These are phyloP conservation scores for Drosophila heteroneura DNA, from an alignment of 2,888 invertebrate species.

Conservation along the genomic window DNA sequence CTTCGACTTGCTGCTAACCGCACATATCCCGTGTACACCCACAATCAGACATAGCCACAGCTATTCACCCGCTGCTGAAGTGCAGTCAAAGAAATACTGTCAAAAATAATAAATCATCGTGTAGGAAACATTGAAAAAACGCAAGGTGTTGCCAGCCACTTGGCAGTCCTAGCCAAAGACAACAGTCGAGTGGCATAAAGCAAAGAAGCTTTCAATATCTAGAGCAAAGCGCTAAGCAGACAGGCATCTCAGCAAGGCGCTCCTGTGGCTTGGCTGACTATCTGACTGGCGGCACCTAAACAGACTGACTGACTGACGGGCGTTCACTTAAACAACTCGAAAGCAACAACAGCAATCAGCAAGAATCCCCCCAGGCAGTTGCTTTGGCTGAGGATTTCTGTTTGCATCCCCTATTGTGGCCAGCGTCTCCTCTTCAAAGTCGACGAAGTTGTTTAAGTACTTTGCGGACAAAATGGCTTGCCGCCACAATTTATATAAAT, in stretches of 20 bases:
- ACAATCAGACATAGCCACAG: not conserved
- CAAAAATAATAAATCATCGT: constrained; percentile 73
- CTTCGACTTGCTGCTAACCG: constrained; percentile 23
- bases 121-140: constrained; percentile 47
- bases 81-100: constrained; percentile 50
- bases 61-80: constrained; percentile 2
- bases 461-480: constrained; percentile 64
- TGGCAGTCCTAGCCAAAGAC: constrained; percentile 24
- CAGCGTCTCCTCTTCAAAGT: constrained; percentile 22
- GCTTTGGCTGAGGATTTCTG: constrained; percentile 23
- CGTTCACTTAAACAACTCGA: constrained; percentile 32
- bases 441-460: constrained; percentile 61
- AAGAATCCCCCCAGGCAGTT: constrained; percentile 12
- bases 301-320: constrained; percentile 9
- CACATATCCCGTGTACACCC: constrained; percentile 35
- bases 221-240: constrained; percentile 66
- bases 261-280: constrained; percentile 52
- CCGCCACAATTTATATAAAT: constrained; percentile 80
- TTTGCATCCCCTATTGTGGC: constrained; percentile 32
- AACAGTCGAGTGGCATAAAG: constrained; percentile 38
- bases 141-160: constrained; percentile 38
- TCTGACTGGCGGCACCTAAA: constrained; percentile 20
- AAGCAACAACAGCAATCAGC: constrained; percentile 25
- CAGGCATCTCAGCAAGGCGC: constrained; percentile 33
- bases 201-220: constrained; percentile 63